Evolutionary conservation across 2,797 vertebrate genomes (phyloP).

Genomic region (Threskiornis aethiopicus): DNA sequence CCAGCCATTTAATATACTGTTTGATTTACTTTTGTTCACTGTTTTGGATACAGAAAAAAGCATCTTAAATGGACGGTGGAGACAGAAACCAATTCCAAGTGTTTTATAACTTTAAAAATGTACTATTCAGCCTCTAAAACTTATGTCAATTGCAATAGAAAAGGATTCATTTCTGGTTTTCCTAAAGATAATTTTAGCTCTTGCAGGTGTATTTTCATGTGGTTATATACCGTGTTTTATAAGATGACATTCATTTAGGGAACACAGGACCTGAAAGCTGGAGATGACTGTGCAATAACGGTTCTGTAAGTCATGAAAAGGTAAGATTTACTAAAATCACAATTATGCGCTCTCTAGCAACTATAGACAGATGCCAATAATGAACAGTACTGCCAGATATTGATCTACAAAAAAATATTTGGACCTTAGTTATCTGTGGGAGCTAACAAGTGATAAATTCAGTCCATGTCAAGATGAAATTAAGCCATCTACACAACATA

Average conservation of each 20-base stretch:
- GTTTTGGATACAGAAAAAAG: neutral
- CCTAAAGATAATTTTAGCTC: neutral
- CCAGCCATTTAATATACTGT: conserved; percentile 5
- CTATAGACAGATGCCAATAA: neutral
- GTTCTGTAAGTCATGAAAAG: neutral
- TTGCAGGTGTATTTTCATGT: neutral
- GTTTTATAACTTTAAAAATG: neutral
- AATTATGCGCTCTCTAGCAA: neutral
- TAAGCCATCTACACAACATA: neutral
- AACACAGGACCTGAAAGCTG: neutral
- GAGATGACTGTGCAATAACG: neutral
- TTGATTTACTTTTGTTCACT: conserved; percentile 11
- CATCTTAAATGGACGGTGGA: neutral
- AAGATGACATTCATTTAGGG: neutral
- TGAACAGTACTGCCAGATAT: neutral
- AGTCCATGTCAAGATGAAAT: neutral
- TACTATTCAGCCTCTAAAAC: neutral
- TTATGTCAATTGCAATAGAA: neutral
- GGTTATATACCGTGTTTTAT: neutral
- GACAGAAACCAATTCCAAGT: neutral
- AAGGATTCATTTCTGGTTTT: neutral
- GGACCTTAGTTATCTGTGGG: neutral
- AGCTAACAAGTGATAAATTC: neutral
- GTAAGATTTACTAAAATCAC: neutral
- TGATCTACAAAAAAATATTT: neutral